Percentiles rank a stretch among this genome's conserved stretches.
Evolutionary conservation across 2,888 invertebrate species (phyloP).

Genomic region (Trissolcus japonicus): DNA sequence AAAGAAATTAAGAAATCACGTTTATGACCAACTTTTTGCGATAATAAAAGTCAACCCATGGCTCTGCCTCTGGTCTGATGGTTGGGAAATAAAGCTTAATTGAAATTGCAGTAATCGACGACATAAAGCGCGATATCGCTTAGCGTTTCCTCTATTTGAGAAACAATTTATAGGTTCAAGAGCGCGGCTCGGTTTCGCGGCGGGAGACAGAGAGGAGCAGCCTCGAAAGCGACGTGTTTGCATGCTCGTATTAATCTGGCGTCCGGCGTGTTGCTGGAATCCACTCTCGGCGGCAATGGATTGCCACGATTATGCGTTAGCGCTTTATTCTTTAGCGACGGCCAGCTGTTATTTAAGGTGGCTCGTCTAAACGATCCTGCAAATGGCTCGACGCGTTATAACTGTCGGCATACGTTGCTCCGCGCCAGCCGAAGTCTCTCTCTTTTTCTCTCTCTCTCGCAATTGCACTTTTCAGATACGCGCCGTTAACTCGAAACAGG

Average conservation of each 20-base stretch:
- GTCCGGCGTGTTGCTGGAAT: slow-evolving; percentile 56
- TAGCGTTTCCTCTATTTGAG: slow-evolving; percentile 38
- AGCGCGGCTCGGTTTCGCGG: slow-evolving; percentile 30
- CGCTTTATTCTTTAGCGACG: slow-evolving; percentile 59
- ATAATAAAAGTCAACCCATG: not conserved
- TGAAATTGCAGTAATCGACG: slow-evolving; percentile 51
- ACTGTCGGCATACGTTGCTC: slow-evolving; percentile 64
- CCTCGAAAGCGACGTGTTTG: slow-evolving; percentile 56
- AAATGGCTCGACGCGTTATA: slow-evolving; percentile 68
- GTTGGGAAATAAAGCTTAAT: slow-evolving; percentile 45
- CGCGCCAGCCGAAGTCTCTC: slow-evolving; percentile 38
- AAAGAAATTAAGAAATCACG: too few species aligned
- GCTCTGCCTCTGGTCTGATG: not conserved
- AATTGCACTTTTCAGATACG: slow-evolving; percentile 60
- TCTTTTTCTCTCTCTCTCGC: slow-evolving; percentile 5
- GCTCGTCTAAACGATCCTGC: slow-evolving; percentile 68
- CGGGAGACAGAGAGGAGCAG: slow-evolving; percentile 38
- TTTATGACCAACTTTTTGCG: not conserved
- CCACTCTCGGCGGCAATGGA: slow-evolving; percentile 59
- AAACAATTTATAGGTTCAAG: slow-evolving; percentile 53
- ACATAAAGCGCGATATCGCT: slow-evolving; percentile 38
- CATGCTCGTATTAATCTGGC: slow-evolving; percentile 58
- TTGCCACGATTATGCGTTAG: slow-evolving; percentile 63
- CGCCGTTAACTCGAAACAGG: slow-evolving; percentile 59
- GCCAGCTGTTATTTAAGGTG: slow-evolving; percentile 66